Evolutionary conservation across 2,888 invertebrate genomes (phyloP), one percentile per base, ranked within the genome.

Genomic region (Endotricha flammealis): DNA sequence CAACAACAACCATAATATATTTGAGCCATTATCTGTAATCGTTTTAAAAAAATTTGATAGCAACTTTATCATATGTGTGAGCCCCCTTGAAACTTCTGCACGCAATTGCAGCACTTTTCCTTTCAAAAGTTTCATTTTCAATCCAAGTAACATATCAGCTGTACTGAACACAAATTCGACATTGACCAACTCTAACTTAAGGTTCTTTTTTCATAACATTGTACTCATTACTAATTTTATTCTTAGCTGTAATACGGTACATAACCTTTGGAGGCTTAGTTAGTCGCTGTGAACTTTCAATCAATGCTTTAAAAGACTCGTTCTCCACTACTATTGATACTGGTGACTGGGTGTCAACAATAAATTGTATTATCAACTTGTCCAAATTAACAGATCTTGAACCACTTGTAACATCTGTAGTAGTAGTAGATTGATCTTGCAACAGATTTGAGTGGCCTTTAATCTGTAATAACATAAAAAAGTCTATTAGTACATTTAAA

Each of bases 81-180:
- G 46, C 14, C n/a, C 46, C 46, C 36, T 48, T 40, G 12, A 46
- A 50, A 46, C 48, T 46, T 44, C 48, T 46, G 42, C 48, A 48
- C 29, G 47, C 43, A 28, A 48, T 9, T 4, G 41, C 30, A 31
- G 34, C 16, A 36, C 43, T 33, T 33, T 41, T 41, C 23, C 38
- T 13, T 41, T 23, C 23, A 36, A 39, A 31, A 20, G 12, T 37
- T 24, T 40, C 29, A 33, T 20, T 14, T 29, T 38, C 42, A 32
- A 48, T 50, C 46, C 48, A 48, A 38, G 48, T 40, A 11, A 44
- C 23, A 41, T 41, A 44, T 36, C 36, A 38, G 40, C 38, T 28
- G 44, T 46, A 25, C 23, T 46, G 37, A 41, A 45, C 17, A 43
- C 30, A 44, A 39, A 46, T 30, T 44, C 38, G 23, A 41, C 37